Percentiles rank a stretch among this genome's conserved stretches.
Conservation (phyloP, 2,113 vertebrate genomes). For the Tympanuchus pallidicinctus region DNA sequence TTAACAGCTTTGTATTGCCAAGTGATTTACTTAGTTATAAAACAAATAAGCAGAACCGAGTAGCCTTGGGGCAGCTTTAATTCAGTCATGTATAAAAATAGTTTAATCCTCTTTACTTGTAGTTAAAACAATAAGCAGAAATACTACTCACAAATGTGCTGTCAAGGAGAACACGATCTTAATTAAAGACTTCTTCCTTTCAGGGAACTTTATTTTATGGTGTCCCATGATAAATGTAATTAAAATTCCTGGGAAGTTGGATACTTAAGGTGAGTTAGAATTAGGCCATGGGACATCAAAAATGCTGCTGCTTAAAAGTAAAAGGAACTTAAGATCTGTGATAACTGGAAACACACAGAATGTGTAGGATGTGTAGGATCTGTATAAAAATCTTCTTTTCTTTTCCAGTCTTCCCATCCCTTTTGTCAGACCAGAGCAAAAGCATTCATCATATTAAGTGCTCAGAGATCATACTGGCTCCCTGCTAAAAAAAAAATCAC, state of each 20-base stretch:
- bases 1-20: background rate
- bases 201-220: background rate
- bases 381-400: background rate
- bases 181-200: background rate
- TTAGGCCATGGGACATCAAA: background rate
- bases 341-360: background rate
- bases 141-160: background rate
- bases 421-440: background rate
- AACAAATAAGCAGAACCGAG: slow-evolving; percentile 15
- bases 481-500: background rate
- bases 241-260: background rate
- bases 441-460: background rate
- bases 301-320: background rate
- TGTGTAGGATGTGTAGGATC: background rate
- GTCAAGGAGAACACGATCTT: background rate
- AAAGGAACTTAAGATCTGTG: background rate
- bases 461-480: background rate
- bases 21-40: background rate
- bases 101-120: background rate
- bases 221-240: background rate
- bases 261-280: background rate
- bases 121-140: slow-evolving; percentile 11
- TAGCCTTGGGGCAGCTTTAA: background rate
- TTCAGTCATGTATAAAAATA: background rate
- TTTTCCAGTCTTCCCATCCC: background rate